Conservation (phyloP, 2,797 vertebrate species). For the Aselliscus stoliczkanus region DNA sequence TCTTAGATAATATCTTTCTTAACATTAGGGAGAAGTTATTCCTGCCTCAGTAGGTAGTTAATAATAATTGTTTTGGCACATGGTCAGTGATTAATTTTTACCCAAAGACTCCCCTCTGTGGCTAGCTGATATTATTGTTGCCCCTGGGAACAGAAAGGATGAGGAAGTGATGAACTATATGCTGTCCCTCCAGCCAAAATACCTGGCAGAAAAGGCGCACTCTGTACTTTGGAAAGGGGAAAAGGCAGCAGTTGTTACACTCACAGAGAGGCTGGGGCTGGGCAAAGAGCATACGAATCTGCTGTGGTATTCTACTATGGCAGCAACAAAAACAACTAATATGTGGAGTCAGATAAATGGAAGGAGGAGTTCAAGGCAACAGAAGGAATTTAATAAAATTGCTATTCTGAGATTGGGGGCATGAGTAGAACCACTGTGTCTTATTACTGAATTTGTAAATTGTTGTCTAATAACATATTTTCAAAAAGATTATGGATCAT, state of each 20-base stretch:
- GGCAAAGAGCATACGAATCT: not conserved
- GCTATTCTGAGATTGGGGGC: not conserved
- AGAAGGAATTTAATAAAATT: not conserved
- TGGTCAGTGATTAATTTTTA: not conserved
- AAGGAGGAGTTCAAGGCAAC: not conserved
- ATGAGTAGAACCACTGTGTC: not conserved
- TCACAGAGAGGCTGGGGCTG: not conserved
- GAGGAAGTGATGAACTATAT: not conserved
- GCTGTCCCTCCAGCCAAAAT: not conserved
- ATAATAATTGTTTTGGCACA: not conserved
- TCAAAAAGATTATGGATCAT: not conserved
- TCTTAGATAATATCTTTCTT: not conserved
- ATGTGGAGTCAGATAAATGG: not conserved
- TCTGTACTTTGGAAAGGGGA: not conserved
- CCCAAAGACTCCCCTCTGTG: not conserved
- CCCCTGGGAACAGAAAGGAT: not conserved
- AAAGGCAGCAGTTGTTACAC: not conserved
- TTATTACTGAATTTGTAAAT: not conserved
- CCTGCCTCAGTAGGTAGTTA: not conserved
- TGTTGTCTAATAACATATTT: not conserved
- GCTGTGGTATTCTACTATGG: not conserved
- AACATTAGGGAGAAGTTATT: not conserved
- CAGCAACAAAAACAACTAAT: not conserved
- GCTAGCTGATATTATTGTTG: not conserved
- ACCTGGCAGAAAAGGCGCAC: not conserved